Conservation (phyloP, 2,797 vertebrate genomes). For the Prunella strophiata region DNA sequence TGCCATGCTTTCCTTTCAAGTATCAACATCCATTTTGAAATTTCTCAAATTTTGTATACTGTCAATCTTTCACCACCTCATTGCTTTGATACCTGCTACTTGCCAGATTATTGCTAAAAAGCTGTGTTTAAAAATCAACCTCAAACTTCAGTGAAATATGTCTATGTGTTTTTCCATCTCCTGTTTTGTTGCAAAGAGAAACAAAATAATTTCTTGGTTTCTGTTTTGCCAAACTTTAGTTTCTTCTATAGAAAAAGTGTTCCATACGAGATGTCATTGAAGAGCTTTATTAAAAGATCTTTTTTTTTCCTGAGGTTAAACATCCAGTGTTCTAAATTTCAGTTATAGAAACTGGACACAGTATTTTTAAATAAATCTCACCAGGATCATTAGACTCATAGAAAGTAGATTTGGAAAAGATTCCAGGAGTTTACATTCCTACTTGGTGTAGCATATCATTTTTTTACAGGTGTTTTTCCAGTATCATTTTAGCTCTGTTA, state of each 20-base stretch:
- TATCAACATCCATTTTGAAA: neutral
- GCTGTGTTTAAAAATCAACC: neutral
- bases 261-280: neutral
- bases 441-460: rapidly evolving
- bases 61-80: neutral
- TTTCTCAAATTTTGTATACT: neutral
- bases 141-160: neutral
- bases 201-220: neutral
- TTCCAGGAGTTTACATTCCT: neutral
- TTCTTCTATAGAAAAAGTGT: neutral
- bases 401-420: neutral
- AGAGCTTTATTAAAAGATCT: neutral
- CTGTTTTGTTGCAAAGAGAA: neutral
- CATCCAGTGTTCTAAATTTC: neutral
- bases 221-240: neutral
- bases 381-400: neutral
- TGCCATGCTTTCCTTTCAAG: neutral
- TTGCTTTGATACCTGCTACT: neutral
- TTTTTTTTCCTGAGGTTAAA: neutral
- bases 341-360: neutral
- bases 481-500: neutral
- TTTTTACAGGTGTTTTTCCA: neutral
- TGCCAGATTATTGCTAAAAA: neutral
- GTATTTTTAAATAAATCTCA: neutral
- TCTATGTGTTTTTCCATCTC: neutral